These are phyloP conservation scores for Ennomos erosarius DNA, from an alignment of 2,888 invertebrate species.

Conservation along the genomic window DNA sequence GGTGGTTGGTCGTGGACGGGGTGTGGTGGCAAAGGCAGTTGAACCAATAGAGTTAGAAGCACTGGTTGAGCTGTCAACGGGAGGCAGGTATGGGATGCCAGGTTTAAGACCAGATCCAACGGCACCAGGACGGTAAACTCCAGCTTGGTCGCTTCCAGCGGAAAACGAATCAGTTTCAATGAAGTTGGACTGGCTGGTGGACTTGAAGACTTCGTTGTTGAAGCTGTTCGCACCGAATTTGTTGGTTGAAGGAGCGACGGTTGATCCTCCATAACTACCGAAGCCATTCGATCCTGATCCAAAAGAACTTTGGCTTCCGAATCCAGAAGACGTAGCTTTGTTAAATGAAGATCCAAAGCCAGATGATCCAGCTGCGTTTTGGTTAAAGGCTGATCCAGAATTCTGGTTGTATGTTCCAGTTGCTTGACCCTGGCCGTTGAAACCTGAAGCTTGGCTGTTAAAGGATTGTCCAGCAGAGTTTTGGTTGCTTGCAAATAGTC, in stretches of 20 bases:
- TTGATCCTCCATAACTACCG: slow-evolving; percentile 47
- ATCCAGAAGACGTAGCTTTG: slow-evolving; percentile 34
- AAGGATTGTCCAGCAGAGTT: slow-evolving; percentile 26
- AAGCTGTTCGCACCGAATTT: slow-evolving; percentile 48
- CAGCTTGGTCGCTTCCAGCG: slow-evolving; percentile 65
- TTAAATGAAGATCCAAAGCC: slow-evolving; percentile 43
- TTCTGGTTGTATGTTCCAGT: slow-evolving; percentile 32
- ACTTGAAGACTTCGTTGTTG: slow-evolving; percentile 61
- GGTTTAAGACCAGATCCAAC: slow-evolving; percentile 66
- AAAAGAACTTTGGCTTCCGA: slow-evolving; percentile 37
- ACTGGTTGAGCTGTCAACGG: slow-evolving; percentile 63
- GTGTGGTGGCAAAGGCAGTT: slow-evolving; percentile 56
- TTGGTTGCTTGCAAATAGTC: slow-evolving; percentile 51
- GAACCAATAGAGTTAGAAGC: slow-evolving; percentile 61
- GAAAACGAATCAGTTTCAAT: slow-evolving; percentile 70
- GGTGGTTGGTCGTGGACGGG: slow-evolving; percentile 40
- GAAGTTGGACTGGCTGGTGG: slow-evolving; percentile 69
- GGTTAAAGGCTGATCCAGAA: slow-evolving; percentile 26
- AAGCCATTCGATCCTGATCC: slow-evolving; percentile 31
- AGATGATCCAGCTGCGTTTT: slow-evolving; percentile 31
- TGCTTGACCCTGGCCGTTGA: slow-evolving; percentile 13
- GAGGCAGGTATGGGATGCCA: slow-evolving; percentile 80
- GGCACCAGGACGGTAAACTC: slow-evolving; percentile 66
- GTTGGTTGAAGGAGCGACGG: slow-evolving; percentile 48
- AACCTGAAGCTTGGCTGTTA: slow-evolving; percentile 20